Percentiles rank a stretch among this genome's conserved stretches.
Evolutionary conservation across 2,888 invertebrate species (phyloP).

Genomic region (Metallyticus violacea): DNA sequence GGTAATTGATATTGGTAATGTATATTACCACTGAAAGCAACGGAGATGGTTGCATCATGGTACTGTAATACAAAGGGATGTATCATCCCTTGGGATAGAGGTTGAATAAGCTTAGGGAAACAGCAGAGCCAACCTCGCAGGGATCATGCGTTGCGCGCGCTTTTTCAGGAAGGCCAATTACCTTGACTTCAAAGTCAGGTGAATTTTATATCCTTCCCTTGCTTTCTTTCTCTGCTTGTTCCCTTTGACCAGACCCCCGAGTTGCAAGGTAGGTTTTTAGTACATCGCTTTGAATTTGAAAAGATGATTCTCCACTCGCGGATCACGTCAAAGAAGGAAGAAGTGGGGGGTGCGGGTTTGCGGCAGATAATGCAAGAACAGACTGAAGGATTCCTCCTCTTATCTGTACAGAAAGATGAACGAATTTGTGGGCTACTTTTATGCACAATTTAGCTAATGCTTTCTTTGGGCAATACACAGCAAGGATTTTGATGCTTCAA

Average conservation of each 20-base stretch:
- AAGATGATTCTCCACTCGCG: background rate
- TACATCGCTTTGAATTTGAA: conserved; percentile 5
- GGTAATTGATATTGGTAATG: conserved; percentile 1
- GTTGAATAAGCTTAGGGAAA: background rate
- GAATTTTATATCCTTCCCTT: background rate
- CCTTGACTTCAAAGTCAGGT: background rate
- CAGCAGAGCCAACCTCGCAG: too few species aligned
- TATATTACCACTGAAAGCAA: background rate
- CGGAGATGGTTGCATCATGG: background rate
- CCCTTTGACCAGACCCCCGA: background rate
- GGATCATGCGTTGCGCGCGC: background rate
- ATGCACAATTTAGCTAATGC: conserved; percentile 7
- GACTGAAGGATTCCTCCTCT: background rate
- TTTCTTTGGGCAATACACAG: conserved; percentile 13
- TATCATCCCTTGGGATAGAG: background rate
- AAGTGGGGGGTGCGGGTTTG: background rate
- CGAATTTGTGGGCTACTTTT: conserved; percentile 19
- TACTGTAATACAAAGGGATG: background rate
- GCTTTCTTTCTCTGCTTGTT: background rate
- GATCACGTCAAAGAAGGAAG: background rate
- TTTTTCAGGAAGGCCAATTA: background rate
- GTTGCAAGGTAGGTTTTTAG: background rate
- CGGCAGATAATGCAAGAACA: background rate
- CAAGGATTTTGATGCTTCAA: background rate
- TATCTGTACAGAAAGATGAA: conserved; percentile 4